Base-by-base conservation (phyloP, 1,140 invertebrate genomes). In the Phocides pigmalion region DNA sequence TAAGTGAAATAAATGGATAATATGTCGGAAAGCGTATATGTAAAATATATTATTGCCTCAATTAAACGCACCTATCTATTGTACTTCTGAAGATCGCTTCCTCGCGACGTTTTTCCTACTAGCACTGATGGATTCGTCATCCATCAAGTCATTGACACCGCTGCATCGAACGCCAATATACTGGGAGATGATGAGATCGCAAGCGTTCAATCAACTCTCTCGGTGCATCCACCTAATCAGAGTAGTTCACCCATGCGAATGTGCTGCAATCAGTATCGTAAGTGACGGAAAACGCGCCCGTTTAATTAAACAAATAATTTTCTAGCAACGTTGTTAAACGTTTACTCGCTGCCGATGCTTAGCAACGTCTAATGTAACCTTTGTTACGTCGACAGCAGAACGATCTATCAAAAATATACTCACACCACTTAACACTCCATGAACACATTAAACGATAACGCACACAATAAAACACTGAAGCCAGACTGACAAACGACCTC, bases 91-190 rank as follows among this genome's bases (percentile, higher is more conserved):
- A 41, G 41, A 28, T 56, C 12, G 9, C 39, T 66, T 63, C 42
- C 37, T 68, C 17, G 16, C 49, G 12, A 62, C 59, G 67, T 59
- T 70, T 72, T 74, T 72, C 66, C 66, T 58, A 37, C 47, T 47
- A 44, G 51, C 65, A 53, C 50, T 51, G 71, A 63, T 54, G 49
- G 71, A 87, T 84, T 87, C 80, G 82, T 87, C 82, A 87, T 85
- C 79, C 71, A 76, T 82, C 76, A 84, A 84, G 87, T 90, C 87
- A 89, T 86, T 89, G 87, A 87, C 87, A 87, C 74, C 68, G 74
- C 68, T 86, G 81, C 81, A 81, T 32, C 63, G 69, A 72, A 76
- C 70, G 75, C 71, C 73, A 70, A 77, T 82, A 83, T 82, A 83
- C 79, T 82, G 77, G 80, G 82, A 82, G 76, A 84, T 81, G 79